These are phyloP conservation scores for Latheticus oryzae DNA, from an alignment of 2,888 invertebrate genomes.

Conservation along the genomic window DNA sequence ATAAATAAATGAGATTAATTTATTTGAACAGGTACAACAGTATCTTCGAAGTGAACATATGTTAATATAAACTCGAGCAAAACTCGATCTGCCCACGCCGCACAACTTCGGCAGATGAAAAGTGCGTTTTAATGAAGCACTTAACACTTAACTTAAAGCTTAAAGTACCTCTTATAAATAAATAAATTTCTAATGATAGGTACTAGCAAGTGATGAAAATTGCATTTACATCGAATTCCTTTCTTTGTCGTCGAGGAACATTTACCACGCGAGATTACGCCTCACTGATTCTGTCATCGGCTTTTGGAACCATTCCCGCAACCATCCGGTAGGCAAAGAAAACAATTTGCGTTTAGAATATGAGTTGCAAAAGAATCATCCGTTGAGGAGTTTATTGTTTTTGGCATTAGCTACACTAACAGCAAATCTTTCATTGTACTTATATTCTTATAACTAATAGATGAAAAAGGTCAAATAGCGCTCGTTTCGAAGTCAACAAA, in stretches of 20 bases:
- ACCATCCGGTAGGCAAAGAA: too few species aligned
- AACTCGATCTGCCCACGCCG: conserved; percentile 22
- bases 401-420: too few species aligned
- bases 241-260: too few species aligned
- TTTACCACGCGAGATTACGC: too few species aligned
- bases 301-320: too few species aligned
- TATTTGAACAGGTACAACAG: conserved; percentile 30
- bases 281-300: too few species aligned
- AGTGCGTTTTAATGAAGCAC: conserved; percentile 25
- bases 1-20: conserved; percentile 33
- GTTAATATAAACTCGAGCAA: conserved; percentile 30
- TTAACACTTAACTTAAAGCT: conserved; percentile 17
- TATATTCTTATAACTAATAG: too few species aligned
- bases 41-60: conserved; percentile 16
- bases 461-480: conserved; percentile 3
- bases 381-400: too few species aligned
- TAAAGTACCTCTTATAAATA: conserved; percentile 16
- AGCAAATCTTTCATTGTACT: too few species aligned
- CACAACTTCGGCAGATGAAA: background rate
- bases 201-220: conserved; percentile 9
- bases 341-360: too few species aligned
- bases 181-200: conserved; percentile 21
- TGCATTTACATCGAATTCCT: too few species aligned
- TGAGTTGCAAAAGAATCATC: too few species aligned
- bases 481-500: conserved; percentile 1